Evolutionary conservation across 2,888 invertebrate genomes (phyloP), one percentile per base, ranked within the genome.

Genomic region (Pocota personata): DNA sequence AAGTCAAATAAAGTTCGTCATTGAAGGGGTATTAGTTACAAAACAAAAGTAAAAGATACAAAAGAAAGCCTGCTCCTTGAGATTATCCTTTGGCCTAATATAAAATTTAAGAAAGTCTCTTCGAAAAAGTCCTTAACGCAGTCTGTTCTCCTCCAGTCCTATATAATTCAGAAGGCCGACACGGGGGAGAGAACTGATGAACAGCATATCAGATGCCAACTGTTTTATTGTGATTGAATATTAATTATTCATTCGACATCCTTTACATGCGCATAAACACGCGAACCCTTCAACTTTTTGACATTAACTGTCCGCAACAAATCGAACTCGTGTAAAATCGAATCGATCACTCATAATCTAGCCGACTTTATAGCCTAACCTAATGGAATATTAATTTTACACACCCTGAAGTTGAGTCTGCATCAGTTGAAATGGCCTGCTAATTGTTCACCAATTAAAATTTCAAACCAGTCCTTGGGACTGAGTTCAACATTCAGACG

Each of bases 391-490:
- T 55, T 69, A 69, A 69, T 69, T 2, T n/a, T 21, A 14, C n/a
- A 14, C 19, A n/a, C 21, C 7, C 3, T 16, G 10, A 35, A 14
- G 4, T 19, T 35, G 7, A 30, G 30, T 1, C 30, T 6, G 8
- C 12, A 10, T 7, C 37, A 37, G 21, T 24, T 16, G 37, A 16
- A 72, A 64, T 52, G 52, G 10, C 40, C 43, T 62, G 73, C 52
- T 64, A 73, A 73, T 73, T 73, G 62, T 55, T 35, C 5, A 30
- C 4, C 64, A 55, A 78, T 78, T 71, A 62, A 62, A 55, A 14
- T 78, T 78, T 50, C 19, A 71, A 69, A 60, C 37, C 16, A 32
- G 60, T 46, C 24, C 58, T 46, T 46, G 30, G 10, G 21, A 14
- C 24, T 14, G 21, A 43, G n/a, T n/a, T n/a, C n/a, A n/a, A n/a